Conservation (phyloP, 2,797 vertebrate genomes). For the Catostomus latipinnis region DNA sequence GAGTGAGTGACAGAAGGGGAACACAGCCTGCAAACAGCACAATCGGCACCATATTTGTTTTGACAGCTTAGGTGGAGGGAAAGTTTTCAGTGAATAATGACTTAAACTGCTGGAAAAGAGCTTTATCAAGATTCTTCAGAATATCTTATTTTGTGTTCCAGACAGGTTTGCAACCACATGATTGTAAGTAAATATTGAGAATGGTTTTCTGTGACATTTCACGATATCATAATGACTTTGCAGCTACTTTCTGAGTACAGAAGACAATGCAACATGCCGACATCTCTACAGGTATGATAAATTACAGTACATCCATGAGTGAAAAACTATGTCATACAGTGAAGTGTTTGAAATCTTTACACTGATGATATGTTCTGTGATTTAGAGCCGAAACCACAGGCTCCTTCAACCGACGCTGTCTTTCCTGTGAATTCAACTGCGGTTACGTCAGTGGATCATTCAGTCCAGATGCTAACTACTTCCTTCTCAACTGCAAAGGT, state of each 20-base stretch:
- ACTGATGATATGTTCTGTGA: conserved; percentile 21
- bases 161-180: too few species aligned
- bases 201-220: not conserved
- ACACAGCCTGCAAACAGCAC: too few species aligned
- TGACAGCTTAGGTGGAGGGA: too few species aligned
- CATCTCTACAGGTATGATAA: conserved; percentile 91
- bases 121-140: too few species aligned
- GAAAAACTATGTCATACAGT: not conserved
- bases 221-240: conserved; percentile 21
- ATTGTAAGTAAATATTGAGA: not conserved
- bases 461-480: conserved; percentile 86
- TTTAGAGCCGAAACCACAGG: conserved; percentile 89
- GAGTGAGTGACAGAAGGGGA: too few species aligned
- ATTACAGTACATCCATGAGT: not conserved
- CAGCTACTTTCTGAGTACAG: conserved; percentile 98
- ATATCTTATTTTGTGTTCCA: too few species aligned
- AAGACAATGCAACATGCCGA: conserved; percentile 88
- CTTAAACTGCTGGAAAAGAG: too few species aligned
- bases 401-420: conserved; percentile 91
- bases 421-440: conserved; percentile 92
- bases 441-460: conserved; percentile 92
- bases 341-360: not conserved
- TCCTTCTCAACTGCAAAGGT: conserved; percentile 92
- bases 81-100: too few species aligned
- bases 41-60: too few species aligned